These are phyloP conservation scores for Neosalanx taihuensis DNA, from an alignment of 2,797 vertebrate genomes.

Conservation along the genomic window DNA sequence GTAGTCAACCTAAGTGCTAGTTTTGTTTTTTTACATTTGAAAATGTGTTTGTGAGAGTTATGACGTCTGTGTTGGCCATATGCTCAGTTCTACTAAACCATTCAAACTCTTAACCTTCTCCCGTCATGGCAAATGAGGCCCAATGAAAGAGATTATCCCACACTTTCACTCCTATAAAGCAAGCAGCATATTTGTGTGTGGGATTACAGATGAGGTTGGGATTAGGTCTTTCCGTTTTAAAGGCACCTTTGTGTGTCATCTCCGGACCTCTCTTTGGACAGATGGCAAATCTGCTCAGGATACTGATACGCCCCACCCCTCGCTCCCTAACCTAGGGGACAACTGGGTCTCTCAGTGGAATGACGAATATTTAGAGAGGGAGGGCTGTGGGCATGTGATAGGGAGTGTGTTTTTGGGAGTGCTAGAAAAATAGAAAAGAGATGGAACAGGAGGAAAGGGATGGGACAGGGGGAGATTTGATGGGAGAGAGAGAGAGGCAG, in stretches of 20 bases:
- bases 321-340: slow-evolving; percentile 26
- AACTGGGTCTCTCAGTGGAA: slow-evolving; percentile 21
- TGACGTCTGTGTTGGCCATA: not conserved
- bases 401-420: not conserved
- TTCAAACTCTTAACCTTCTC: not conserved
- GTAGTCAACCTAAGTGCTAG: not conserved
- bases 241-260: slow-evolving; percentile 22
- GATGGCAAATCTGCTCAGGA: slow-evolving; percentile 43
- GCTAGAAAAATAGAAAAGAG: not conserved
- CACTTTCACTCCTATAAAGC: not conserved
- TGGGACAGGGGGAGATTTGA: not conserved
- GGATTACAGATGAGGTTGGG: slow-evolving; percentile 21
- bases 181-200: not conserved
- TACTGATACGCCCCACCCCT: slow-evolving; percentile 36
- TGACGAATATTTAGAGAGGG: slow-evolving; percentile 8
- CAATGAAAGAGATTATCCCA: not conserved
- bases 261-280: slow-evolving; percentile 29
- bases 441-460: no score
- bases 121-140: not conserved
- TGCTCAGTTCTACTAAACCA: not conserved
- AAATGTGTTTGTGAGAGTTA: not conserved
- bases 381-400: not conserved
- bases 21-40: not conserved
- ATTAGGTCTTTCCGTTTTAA: slow-evolving; percentile 14
- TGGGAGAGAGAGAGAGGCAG: not conserved